These are phyloP conservation scores for Pristiophorus japonicus DNA, from an alignment of 2,113 vertebrate species.

Conservation along the genomic window DNA sequence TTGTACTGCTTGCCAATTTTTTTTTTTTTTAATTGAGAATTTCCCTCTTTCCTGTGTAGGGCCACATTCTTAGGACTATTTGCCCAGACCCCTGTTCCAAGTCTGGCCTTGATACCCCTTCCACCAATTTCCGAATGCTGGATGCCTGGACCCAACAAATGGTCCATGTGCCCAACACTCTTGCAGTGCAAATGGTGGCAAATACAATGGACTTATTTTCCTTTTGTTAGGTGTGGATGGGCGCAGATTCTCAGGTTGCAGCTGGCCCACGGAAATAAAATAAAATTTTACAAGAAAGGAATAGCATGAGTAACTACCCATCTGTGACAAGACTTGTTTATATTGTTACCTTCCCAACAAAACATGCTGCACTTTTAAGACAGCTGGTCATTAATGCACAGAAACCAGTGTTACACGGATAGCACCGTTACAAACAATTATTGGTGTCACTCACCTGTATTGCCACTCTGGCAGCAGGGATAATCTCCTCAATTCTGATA, in stretches of 20 bases:
- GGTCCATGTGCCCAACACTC: neutral
- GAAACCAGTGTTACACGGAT: neutral
- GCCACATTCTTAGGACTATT: neutral
- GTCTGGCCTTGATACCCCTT: neutral
- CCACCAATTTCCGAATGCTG: too few relatives aligned
- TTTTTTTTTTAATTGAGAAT: neutral
- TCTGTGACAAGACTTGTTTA: neutral
- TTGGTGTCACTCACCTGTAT: slow-evolving; percentile 71
- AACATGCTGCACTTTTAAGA: neutral
- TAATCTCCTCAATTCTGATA: slow-evolving; percentile 93
- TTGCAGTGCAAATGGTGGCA: neutral
- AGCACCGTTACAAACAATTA: neutral
- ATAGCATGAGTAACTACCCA: too few relatives aligned
- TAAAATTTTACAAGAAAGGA: neutral
- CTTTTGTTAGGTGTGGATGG: neutral
- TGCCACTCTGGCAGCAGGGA: slow-evolving; percentile 90
- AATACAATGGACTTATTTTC: neutral
- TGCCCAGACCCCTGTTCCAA: neutral
- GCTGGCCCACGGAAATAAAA: neutral
- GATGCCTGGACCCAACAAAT: too few relatives aligned
- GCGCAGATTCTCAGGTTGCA: neutral
- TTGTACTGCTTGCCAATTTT: neutral
- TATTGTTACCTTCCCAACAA: neutral
- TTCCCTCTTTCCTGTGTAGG: neutral
- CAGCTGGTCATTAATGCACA: neutral